Conservation (phyloP, 2,113 vertebrate genomes). For the Xenus cinereus region DNA sequence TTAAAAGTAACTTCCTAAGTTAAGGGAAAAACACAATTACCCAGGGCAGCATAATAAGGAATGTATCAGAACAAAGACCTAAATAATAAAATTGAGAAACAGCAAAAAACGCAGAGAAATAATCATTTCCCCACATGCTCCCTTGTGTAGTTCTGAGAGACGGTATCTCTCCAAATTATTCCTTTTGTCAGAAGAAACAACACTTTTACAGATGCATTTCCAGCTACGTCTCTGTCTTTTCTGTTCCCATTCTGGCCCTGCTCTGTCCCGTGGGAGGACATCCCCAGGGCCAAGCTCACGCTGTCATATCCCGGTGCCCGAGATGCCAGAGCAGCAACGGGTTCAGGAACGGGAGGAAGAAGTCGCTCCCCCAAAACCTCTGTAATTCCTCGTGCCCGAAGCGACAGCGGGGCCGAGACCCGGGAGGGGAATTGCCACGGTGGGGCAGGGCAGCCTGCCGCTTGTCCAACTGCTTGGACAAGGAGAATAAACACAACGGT, state of each 20-base stretch:
- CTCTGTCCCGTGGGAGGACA: accelerated
- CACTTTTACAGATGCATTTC: neutral
- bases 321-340: neutral
- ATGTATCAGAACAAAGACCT: conserved; percentile 8
- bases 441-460: neutral
- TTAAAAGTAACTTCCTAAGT: conserved; percentile 10
- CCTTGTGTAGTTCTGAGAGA: neutral
- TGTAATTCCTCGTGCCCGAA: no score
- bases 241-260: accelerated
- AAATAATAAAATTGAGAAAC: neutral
- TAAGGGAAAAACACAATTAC: conserved; percentile 6
- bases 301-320: neutral
- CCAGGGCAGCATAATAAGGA: neutral
- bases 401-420: accelerated
- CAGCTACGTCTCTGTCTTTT: neutral
- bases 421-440: accelerated
- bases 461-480: no score
- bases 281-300: accelerated
- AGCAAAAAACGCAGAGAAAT: neutral
- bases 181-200: neutral
- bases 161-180: neutral
- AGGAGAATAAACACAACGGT: accelerated
- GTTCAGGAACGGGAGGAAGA: neutral
- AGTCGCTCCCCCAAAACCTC: neutral
- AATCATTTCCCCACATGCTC: neutral